phyloP scores from a whole-genome alignment of 2,113 vertebrate genomes.

The Seriola dumerili region DNA sequence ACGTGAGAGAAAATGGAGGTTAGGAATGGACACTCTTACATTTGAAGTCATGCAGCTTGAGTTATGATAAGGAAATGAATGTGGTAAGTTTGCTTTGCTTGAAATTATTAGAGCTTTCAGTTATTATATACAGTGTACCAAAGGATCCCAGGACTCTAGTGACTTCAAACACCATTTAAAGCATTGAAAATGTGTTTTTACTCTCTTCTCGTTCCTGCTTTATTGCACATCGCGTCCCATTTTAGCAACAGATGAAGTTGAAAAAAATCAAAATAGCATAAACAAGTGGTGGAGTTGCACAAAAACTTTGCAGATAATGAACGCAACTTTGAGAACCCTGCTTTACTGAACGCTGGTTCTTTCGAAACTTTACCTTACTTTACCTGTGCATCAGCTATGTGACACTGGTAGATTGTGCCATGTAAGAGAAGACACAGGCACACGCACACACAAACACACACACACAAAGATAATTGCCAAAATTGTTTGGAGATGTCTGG shows the following conservation, averaged over 20 bases:
- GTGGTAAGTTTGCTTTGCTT: slow-evolving; percentile 12
- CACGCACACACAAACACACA: background rate
- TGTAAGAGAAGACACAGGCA: background rate
- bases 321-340: background rate
- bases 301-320: slow-evolving; percentile 41
- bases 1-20: slow-evolving; percentile 55
- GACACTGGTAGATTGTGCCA: background rate
- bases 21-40: slow-evolving; percentile 60
- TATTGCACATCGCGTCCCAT: background rate
- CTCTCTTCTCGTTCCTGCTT: background rate
- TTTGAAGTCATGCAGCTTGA: slow-evolving; percentile 62
- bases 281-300: slow-evolving; percentile 22
- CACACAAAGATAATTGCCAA: slow-evolving; percentile 1
- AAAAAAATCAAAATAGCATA: slow-evolving; percentile 45
- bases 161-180: slow-evolving; percentile 52
- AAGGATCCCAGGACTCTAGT: slow-evolving; percentile 23
- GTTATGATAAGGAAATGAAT: slow-evolving; percentile 55
- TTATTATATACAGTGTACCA: slow-evolving; percentile 9
- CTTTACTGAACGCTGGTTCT: background rate
- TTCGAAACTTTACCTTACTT: background rate
- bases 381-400: background rate
- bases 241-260: slow-evolving; percentile 31
- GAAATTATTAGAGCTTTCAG: slow-evolving; percentile 24
- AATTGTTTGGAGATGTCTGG: background rate
- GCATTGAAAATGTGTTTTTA: slow-evolving; percentile 26